These are phyloP conservation scores for Cydia splendana DNA, from an alignment of 1,140 invertebrate genomes.

Conservation along the genomic window DNA sequence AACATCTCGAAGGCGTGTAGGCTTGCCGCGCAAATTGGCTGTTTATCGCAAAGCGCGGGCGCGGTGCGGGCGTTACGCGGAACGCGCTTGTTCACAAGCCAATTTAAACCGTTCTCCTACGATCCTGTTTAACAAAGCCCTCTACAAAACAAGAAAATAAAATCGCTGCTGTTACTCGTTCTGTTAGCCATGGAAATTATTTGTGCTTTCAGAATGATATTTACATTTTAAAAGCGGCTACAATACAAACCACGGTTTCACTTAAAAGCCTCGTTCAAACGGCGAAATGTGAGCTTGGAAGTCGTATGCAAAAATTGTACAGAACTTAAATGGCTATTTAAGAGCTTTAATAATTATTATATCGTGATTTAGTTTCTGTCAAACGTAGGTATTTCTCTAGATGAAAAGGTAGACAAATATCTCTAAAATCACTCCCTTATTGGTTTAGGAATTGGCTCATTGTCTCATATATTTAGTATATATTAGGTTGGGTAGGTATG, in stretches of 20 bases:
- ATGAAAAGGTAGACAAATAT: too few relatives aligned
- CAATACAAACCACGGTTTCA: neutral
- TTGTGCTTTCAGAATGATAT: conserved; percentile 44
- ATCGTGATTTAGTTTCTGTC: too few relatives aligned
- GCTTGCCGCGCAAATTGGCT: conserved; percentile 61
- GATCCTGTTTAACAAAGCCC: conserved; percentile 50
- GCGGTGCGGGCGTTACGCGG: conserved; percentile 52
- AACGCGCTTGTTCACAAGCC: conserved; percentile 58
- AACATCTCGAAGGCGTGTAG: conserved; percentile 48
- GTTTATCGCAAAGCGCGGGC: conserved; percentile 58
- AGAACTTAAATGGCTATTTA: neutral
- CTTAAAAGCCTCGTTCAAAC: neutral
- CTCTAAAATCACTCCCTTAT: too few relatives aligned
- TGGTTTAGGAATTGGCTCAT: too few relatives aligned
- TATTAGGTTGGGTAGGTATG: too few relatives aligned
- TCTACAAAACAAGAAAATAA: conserved; percentile 63
- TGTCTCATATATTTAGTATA: too few relatives aligned
- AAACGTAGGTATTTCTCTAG: too few relatives aligned
- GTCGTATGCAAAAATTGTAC: neutral
- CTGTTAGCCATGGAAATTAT: conserved; percentile 38
- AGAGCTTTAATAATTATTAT: neutral
- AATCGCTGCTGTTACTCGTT: conserved; percentile 49
- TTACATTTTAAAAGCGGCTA: conserved; percentile 47
- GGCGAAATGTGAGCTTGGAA: neutral
- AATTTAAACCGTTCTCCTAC: conserved; percentile 59